These are phyloP conservation scores for Siphonodentalium dalli DNA, from an alignment of 2,888 invertebrate species.

Conservation along the genomic window DNA sequence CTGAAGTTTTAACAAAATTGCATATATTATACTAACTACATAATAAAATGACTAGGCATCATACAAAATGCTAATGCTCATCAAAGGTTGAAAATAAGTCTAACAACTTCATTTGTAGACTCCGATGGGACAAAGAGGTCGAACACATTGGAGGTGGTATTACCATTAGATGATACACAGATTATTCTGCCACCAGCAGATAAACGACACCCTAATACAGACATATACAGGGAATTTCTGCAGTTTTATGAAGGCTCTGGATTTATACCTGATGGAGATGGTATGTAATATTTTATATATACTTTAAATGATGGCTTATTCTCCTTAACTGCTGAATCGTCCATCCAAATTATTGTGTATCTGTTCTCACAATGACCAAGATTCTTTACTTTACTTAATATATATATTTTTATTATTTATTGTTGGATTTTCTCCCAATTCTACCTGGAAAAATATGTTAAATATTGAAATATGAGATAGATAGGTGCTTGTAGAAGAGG, in stretches of 20 bases:
- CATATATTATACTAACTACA: background rate
- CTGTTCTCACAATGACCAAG: no score
- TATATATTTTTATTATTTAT: no score
- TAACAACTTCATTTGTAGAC: constrained; percentile 27
- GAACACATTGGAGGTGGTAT: constrained; percentile 60
- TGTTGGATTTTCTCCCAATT: no score
- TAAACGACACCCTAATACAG: constrained; percentile 47
- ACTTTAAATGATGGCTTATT: no score
- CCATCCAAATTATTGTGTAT: no score
- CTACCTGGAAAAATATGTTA: no score
- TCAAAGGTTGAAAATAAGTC: background rate
- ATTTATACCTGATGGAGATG: constrained; percentile 48
- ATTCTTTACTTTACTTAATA: no score
- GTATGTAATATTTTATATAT: constrained; percentile 33
- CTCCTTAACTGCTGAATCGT: no score
- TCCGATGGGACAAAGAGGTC: constrained; percentile 53
- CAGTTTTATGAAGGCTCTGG: constrained; percentile 58
- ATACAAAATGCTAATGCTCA: background rate
- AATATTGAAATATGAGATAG: no score
- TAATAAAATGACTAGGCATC: background rate
- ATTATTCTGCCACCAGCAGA: constrained; percentile 53
- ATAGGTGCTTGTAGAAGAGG: no score
- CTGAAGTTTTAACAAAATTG: background rate
- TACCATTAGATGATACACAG: constrained; percentile 55
- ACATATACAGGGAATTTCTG: constrained; percentile 60